These are phyloP conservation scores for Apteryx owenii DNA, from an alignment of 2,113 vertebrate species.

Conservation along the genomic window DNA sequence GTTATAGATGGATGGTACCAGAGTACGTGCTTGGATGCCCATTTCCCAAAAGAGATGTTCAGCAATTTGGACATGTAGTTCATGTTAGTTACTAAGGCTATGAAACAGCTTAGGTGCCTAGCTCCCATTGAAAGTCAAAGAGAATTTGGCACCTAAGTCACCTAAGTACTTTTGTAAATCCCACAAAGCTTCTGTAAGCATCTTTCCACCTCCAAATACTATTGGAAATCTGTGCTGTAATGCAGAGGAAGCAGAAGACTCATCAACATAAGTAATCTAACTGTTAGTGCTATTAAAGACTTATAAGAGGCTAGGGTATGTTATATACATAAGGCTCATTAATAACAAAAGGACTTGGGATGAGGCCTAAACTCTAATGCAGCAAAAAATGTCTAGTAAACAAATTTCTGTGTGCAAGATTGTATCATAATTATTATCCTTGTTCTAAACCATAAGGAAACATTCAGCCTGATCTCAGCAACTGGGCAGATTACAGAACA, in stretches of 20 bases:
- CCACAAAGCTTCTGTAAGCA: constrained; percentile 25
- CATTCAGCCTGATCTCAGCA: background rate
- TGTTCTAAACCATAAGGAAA: background rate
- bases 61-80: background rate
- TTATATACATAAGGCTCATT: background rate
- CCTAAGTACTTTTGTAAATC: constrained; percentile 12
- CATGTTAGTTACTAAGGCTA: background rate
- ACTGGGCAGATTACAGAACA: background rate
- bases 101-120: background rate
- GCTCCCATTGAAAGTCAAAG: background rate
- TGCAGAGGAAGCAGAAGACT: background rate
- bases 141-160: constrained; percentile 43
- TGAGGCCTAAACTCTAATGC: background rate
- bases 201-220: constrained; percentile 22
- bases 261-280: background rate
- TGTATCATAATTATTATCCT: background rate
- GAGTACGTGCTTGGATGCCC: background rate
- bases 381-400: background rate
- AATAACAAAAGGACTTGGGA: background rate
- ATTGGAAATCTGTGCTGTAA: background rate
- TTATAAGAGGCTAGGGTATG: background rate
- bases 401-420: background rate
- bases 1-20: background rate
- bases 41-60: background rate
- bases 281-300: background rate